These are phyloP conservation scores for Girardinus metallicus DNA, from an alignment of 2,797 vertebrate genomes.

Conservation along the genomic window DNA sequence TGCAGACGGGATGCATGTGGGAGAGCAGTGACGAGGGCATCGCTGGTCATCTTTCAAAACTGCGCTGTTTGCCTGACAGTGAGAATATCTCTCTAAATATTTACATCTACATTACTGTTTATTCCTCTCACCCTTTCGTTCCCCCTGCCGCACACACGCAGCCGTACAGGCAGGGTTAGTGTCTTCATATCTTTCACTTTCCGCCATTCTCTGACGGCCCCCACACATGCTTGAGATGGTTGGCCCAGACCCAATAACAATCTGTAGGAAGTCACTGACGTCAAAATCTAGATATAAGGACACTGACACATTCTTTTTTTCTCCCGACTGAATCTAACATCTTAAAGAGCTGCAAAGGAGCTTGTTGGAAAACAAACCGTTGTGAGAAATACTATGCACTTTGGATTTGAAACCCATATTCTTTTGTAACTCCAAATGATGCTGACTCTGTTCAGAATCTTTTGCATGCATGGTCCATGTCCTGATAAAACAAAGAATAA, in stretches of 20 bases:
- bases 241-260: constrained; percentile 48
- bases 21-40: constrained; percentile 54
- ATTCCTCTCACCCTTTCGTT: constrained; percentile 55
- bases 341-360: not conserved
- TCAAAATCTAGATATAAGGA: constrained; percentile 22
- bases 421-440: not conserved
- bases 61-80: constrained; percentile 75
- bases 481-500: not conserved
- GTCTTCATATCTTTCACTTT: constrained; percentile 67
- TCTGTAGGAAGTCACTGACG: constrained; percentile 24
- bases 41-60: constrained; percentile 72
- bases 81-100: constrained; percentile 83
- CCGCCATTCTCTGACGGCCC: constrained; percentile 47
- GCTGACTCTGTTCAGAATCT: not conserved
- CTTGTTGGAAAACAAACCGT: not conserved
- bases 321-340: not conserved
- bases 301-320: constrained; percentile 22
- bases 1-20: constrained; percentile 41
- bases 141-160: constrained; percentile 24
- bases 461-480: not conserved
- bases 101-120: constrained; percentile 84
- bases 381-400: not conserved
- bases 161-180: constrained; percentile 28
- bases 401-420: no score
- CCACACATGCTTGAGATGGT: constrained; percentile 55